Conservation (phyloP, 2,797 vertebrate genomes). For the Pseudomugil tenellus region DNA sequence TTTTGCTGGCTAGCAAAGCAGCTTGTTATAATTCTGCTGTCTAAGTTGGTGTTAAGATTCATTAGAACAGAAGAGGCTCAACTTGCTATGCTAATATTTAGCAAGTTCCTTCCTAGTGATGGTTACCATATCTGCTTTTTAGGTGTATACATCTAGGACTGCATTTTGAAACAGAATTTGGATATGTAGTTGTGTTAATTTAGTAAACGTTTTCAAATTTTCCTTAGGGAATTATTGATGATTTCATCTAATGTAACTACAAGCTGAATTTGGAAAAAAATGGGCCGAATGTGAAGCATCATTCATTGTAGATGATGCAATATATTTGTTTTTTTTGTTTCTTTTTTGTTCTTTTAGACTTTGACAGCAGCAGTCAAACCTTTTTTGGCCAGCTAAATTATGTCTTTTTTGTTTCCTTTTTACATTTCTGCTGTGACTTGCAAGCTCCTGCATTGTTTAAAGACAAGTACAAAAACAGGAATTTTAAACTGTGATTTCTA, state of each 20-base stretch:
- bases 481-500: not conserved
- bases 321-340: not conserved
- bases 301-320: not conserved
- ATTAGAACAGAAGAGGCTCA: not conserved
- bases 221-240: too few relatives aligned
- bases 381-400: not conserved
- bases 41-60: too few relatives aligned
- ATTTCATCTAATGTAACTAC: too few relatives aligned
- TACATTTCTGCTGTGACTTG: not conserved
- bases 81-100: not conserved
- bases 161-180: not conserved
- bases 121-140: not conserved
- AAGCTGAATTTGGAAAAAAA: not conserved
- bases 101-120: not conserved
- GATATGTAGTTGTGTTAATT: not conserved
- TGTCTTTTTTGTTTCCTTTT: not conserved
- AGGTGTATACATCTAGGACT: not conserved
- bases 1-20: too few relatives aligned
- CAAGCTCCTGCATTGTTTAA: not conserved
- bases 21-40: too few relatives aligned
- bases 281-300: not conserved
- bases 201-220: too few relatives aligned
- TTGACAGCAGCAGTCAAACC: not conserved
- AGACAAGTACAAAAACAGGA: not conserved
- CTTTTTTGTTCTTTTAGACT: not conserved